Evolutionary conservation across 2,113 vertebrate genomes (phyloP).

Genomic region (Dipodomys spectabilis): DNA sequence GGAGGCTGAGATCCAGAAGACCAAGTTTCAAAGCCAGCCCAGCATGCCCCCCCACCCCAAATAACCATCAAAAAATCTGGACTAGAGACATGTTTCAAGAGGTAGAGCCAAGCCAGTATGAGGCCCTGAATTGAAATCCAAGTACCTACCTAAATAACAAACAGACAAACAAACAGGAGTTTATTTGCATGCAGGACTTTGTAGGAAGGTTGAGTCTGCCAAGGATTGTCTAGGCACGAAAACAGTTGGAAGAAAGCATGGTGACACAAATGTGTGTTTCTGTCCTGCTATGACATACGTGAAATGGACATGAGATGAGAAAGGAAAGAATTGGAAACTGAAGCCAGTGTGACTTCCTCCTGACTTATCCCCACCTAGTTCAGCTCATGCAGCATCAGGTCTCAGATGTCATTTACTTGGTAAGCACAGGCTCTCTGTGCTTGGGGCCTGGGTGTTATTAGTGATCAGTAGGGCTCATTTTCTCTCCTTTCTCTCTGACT

Average conservation of each 20-base stretch:
- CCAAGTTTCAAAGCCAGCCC: too few species aligned
- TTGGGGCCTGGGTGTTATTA: constrained; percentile 5
- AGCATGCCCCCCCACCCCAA: too few species aligned
- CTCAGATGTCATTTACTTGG: not conserved
- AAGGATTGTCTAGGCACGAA: not conserved
- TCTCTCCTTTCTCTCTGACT: constrained; percentile 57
- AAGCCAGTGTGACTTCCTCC: not conserved
- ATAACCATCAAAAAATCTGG: too few species aligned
- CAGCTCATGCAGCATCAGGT: not conserved
- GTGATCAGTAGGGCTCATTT: constrained; percentile 40
- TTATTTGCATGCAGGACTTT: not conserved
- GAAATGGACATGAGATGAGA: not conserved
- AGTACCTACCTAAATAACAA: too few species aligned
- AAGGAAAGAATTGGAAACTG: not conserved
- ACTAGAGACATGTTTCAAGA: too few species aligned
- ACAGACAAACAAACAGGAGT: too few species aligned
- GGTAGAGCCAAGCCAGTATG: too few species aligned
- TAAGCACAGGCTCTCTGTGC: not conserved
- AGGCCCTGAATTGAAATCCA: too few species aligned
- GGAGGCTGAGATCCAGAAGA: too few species aligned
- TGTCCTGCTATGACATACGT: not conserved
- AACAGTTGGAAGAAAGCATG: not conserved
- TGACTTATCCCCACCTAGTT: not conserved
- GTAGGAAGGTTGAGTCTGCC: not conserved
- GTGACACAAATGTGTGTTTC: not conserved